A percentile compares a stretch with the other conserved stretches of the same genome.
phyloP scores from a whole-genome alignment of 1,140 invertebrate species.

The Bombus pyrosoma region DNA sequence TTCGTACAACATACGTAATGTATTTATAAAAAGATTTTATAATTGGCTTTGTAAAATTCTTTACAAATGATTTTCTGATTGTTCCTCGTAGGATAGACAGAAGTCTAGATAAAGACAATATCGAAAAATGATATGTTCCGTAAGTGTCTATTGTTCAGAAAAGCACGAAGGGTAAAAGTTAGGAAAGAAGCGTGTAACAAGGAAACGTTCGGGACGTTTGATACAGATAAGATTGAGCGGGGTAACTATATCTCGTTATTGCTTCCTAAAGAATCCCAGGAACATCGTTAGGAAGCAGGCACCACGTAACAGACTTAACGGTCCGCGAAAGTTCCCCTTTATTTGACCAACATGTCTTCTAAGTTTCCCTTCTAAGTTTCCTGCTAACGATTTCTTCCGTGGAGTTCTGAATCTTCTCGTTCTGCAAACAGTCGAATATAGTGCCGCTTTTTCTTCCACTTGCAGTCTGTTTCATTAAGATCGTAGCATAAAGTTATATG shows the following conservation, averaged over 20 bases:
- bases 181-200: not conserved
- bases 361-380: conserved; percentile 51
- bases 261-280: conserved; percentile 18
- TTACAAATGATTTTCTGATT: too few relatives aligned
- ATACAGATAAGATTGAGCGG: conserved; percentile 11
- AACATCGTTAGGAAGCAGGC: conserved; percentile 42
- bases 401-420: conserved; percentile 19
- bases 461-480: conserved; percentile 45
- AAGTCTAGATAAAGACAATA: not conserved
- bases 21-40: too few relatives aligned
- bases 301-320: conserved; percentile 47
- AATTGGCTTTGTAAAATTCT: too few relatives aligned
- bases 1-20: too few relatives aligned
- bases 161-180: not conserved
- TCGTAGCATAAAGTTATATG: conserved; percentile 7
- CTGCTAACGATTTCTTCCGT: conserved; percentile 34
- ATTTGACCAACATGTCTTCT: conserved; percentile 49
- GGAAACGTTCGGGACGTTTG: not conserved
- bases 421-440: not conserved
- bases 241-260: conserved; percentile 25
- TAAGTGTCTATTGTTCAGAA: not conserved
- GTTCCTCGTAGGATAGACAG: too few relatives aligned
- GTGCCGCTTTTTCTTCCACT: not conserved
- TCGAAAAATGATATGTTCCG: not conserved
- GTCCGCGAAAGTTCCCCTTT: conserved; percentile 38